phyloP scores from a whole-genome alignment of 1,140 invertebrate species.

The Nasonia longicornis region DNA sequence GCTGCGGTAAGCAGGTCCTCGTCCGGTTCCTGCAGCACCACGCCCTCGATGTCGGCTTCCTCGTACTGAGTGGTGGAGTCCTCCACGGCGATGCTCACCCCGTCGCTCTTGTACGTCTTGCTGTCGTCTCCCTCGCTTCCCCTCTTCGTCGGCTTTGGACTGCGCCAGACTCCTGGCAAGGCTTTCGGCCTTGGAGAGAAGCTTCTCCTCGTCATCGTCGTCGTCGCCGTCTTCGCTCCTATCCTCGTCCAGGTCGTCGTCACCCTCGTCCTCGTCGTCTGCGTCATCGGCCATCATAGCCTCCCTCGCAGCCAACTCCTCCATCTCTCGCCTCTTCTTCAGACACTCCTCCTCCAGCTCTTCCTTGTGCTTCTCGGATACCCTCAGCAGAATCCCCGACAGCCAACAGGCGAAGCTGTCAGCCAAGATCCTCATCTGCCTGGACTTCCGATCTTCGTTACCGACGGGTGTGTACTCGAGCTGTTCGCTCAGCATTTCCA shows the following conservation, averaged over 20 bases:
- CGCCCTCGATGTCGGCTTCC: neutral
- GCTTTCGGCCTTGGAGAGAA: neutral
- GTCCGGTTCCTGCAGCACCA: neutral
- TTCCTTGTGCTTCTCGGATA: constrained; percentile 52
- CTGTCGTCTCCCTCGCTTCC: too few relatives aligned
- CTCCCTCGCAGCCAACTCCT: constrained; percentile 43
- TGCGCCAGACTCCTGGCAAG: neutral
- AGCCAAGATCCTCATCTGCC: constrained; percentile 62
- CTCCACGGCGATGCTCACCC: neutral
- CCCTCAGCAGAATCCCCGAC: constrained; percentile 56
- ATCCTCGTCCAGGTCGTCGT: neutral
- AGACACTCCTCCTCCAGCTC: constrained; percentile 50
- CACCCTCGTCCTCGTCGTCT: constrained; percentile 4
- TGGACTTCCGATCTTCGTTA: constrained; percentile 56
- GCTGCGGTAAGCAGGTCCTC: neutral
- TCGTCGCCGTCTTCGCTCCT: constrained; percentile 13
- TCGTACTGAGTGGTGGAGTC: constrained; percentile 2
- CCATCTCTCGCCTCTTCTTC: constrained; percentile 39
- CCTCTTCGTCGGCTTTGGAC: neutral
- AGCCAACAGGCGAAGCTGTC: constrained; percentile 63
- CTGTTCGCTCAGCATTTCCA: constrained; percentile 51
- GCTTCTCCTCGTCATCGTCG: constrained; percentile 10
- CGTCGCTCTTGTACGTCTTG: neutral
- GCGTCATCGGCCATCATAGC: constrained; percentile 35
- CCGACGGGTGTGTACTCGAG: constrained; percentile 52